These are phyloP conservation scores for Amorpha juglandis DNA, from an alignment of 2,888 invertebrate genomes.

Conservation along the genomic window DNA sequence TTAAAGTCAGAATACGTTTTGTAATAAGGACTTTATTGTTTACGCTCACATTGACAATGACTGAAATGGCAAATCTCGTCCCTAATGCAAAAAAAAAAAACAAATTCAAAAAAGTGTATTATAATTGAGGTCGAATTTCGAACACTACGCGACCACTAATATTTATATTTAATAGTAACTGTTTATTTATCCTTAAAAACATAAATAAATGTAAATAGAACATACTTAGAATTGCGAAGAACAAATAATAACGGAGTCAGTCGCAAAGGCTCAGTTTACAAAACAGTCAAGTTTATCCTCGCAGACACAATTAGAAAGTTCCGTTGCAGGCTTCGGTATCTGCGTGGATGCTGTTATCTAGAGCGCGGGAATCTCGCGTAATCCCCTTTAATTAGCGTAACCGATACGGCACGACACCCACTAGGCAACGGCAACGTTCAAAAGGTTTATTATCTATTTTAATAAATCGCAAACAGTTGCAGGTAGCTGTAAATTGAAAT, in stretches of 20 bases:
- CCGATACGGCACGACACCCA: constrained; percentile 56
- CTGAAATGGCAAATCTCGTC: too few relatives aligned
- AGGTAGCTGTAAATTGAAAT: neutral
- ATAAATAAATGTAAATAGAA: too few relatives aligned
- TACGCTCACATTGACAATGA: too few relatives aligned
- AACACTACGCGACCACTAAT: too few relatives aligned
- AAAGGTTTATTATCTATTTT: neutral
- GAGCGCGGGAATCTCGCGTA: constrained; percentile 55
- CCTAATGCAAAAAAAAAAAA: too few relatives aligned
- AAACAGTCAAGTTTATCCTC: constrained; percentile 47
- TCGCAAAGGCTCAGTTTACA: constrained; percentile 26
- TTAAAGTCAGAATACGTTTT: too few relatives aligned
- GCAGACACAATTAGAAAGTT: constrained; percentile 57
- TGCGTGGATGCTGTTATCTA: constrained; percentile 52
- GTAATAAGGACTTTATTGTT: too few relatives aligned
- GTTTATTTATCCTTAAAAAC: too few relatives aligned
- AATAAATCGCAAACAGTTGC: neutral
- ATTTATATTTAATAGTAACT: too few relatives aligned
- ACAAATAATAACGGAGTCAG: constrained; percentile 32
- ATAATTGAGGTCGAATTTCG: too few relatives aligned
- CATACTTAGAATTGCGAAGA: neutral
- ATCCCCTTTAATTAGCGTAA: constrained; percentile 70
- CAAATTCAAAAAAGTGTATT: too few relatives aligned
- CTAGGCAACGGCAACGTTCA: neutral
- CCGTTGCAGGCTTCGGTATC: constrained; percentile 47